Base-by-base conservation (phyloP, 2,113 vertebrate genomes). In the Caloenas nicobarica region DNA sequence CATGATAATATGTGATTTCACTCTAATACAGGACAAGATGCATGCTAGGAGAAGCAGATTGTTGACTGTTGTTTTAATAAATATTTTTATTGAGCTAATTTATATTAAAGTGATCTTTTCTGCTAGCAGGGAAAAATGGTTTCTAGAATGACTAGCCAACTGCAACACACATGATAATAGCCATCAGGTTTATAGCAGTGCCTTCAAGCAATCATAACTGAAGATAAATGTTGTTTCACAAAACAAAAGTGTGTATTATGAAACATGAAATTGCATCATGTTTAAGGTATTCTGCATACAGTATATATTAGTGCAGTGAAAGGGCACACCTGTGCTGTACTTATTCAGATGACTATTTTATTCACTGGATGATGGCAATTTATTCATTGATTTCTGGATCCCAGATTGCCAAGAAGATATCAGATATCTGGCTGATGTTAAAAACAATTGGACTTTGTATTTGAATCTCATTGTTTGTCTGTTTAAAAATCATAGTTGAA, bases 51-150 rank as follows among this genome's bases (percentile, higher is more conserved):
- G 64, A 29, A 97, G 93, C 95, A 96, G 96, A 93, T 62, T 96
- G 89, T 96, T 97, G 80, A 94, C 92, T 96, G 40, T 77, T 88
- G 77, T 72, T 95, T 90, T 87, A 97, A 96, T 96, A 96, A 97
- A 96, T 95, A 95, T 94, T 92, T 95, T 87, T 96, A 88, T 83
- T 64, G 42, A 90, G 79, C 36, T 94, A 83, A 86, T 94, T 96
- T 79, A 74, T 92, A 88, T 96, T 89, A 93, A 93, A 93, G 51
- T 68, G 66, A 74, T 94, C 79, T 86, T 42, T 80, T 76, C 31
- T 61, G 53, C 80, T 38, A 90, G 34, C 65, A 88, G 48, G 46
- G 19, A 87, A 92, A 94, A 79, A 51, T 16, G 73, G 50, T 88
- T 96, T 90, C 65, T 80, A 38, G 78, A 77, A 86, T 21, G 66